phyloP scores from a whole-genome alignment of 2,888 invertebrate genomes.

The Nyleta sp. region DNA sequence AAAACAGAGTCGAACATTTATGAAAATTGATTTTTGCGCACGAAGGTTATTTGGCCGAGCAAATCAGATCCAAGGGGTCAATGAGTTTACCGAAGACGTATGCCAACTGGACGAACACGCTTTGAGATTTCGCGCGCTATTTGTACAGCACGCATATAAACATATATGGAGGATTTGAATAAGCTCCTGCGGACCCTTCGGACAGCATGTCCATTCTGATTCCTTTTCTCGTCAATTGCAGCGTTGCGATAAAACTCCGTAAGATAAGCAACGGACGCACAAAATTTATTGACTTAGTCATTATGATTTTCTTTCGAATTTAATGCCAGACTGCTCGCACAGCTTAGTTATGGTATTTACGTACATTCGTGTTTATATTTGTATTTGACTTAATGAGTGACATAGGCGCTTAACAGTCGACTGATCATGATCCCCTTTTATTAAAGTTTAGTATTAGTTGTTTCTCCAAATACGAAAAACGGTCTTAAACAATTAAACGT shows the following conservation, averaged over 20 bases:
- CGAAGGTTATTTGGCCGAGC: conserved; percentile 43
- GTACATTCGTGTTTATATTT: conserved; percentile 37
- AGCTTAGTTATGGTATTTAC: conserved; percentile 40
- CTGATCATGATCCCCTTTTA: conserved; percentile 9
- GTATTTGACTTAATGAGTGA: conserved; percentile 28
- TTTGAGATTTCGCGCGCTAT: conserved; percentile 55
- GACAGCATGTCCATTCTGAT: conserved; percentile 62
- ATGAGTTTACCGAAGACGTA: conserved; percentile 62
- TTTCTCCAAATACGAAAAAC: too few species aligned
- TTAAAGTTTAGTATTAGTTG: conserved; percentile 1
- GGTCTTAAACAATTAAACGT: too few species aligned
- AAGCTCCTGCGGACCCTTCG: conserved; percentile 65
- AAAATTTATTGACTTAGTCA: conserved; percentile 67
- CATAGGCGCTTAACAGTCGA: conserved; percentile 1
- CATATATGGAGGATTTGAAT: conserved; percentile 61
- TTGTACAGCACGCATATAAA: conserved; percentile 53
- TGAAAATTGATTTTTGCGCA: conserved; percentile 53
- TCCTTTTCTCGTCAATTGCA: conserved; percentile 59
- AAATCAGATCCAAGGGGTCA: conserved; percentile 64
- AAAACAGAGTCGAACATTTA: conserved; percentile 50
- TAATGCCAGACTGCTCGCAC: conserved; percentile 66
- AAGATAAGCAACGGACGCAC: conserved; percentile 57
- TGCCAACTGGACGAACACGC: conserved; percentile 56
- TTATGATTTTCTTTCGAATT: conserved; percentile 78
- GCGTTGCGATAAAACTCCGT: conserved; percentile 50